A percentile compares a stretch with the other conserved stretches of the same genome.
Evolutionary conservation across 2,113 vertebrate genomes (phyloP).

Genomic region (Conger conger): DNA sequence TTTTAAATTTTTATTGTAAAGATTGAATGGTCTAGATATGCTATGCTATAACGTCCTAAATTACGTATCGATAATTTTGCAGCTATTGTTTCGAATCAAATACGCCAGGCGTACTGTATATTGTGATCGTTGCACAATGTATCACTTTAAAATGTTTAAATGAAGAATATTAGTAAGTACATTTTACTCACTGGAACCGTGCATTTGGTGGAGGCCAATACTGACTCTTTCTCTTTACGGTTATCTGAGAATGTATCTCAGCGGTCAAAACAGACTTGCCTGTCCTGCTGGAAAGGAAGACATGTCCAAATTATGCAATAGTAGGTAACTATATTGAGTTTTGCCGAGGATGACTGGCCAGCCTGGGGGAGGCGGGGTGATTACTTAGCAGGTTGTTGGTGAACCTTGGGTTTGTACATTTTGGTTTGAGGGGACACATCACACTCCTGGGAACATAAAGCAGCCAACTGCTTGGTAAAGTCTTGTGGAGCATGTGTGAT

Average conservation of each 20-base stretch:
- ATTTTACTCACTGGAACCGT: not conserved
- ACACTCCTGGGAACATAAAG: not conserved
- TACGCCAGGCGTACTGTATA: not conserved
- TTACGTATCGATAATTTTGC: not conserved
- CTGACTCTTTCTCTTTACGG: not conserved
- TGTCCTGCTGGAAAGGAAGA: not conserved
- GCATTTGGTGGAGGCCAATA: not conserved
- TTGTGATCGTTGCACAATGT: not conserved
- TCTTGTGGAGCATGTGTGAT: not conserved
- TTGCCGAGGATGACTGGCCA: not conserved
- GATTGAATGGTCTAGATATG: not conserved
- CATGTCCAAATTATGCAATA: not conserved
- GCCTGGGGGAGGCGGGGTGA: not conserved
- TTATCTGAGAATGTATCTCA: not conserved
- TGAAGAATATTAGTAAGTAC: not conserved
- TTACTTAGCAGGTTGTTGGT: not conserved
- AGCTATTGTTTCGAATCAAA: not conserved
- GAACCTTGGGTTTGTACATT: not conserved
- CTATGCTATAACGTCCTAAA: not conserved
- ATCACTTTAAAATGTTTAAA: not conserved
- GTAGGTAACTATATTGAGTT: not conserved
- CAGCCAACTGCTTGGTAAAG: not conserved
- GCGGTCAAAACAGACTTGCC: not conserved
- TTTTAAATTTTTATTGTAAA: not conserved
- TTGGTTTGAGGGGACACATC: not conserved